Evolutionary conservation across 2,113 vertebrate species (phyloP).

Genomic region (Genyomyrus donnyi): DNA sequence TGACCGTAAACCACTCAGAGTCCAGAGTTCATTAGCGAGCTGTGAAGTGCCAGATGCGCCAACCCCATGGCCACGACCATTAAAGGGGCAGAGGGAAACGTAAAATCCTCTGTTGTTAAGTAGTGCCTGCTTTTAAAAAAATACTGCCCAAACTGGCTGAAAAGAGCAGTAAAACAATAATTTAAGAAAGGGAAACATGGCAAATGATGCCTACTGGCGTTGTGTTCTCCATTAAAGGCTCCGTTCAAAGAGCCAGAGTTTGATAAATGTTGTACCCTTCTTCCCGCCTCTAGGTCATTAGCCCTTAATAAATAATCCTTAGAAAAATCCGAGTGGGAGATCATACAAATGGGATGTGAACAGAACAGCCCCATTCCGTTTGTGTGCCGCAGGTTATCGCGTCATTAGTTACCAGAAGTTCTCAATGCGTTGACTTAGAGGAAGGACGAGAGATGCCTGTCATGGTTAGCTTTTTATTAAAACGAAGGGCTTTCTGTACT

Average conservation of each 20-base stretch:
- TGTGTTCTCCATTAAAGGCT: constrained; percentile 4
- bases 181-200: background rate
- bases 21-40: constrained; percentile 35
- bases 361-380: background rate
- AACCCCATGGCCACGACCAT: constrained; percentile 25
- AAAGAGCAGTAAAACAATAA: constrained; percentile 13
- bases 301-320: constrained; percentile 13
- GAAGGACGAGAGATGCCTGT: background rate
- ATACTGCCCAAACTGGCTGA: constrained; percentile 16
- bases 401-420: background rate
- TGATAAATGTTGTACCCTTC: background rate
- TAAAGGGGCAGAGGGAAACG: constrained; percentile 20
- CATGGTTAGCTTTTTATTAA: background rate
- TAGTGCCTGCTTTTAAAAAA: constrained; percentile 11
- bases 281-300: background rate
- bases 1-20: constrained; percentile 29
- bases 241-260: background rate
- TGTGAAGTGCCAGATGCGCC: constrained; percentile 7
- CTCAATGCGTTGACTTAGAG: constrained; percentile 2
- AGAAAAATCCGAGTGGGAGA: constrained; percentile 3
- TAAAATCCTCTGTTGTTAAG: constrained; percentile 21
- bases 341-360: constrained; percentile 13
- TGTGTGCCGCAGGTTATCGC: background rate
- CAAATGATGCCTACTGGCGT: constrained; percentile 11
- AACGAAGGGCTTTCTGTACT: background rate